Base-by-base conservation (phyloP, 2,888 invertebrate genomes). In the Pammene fasciana region DNA sequence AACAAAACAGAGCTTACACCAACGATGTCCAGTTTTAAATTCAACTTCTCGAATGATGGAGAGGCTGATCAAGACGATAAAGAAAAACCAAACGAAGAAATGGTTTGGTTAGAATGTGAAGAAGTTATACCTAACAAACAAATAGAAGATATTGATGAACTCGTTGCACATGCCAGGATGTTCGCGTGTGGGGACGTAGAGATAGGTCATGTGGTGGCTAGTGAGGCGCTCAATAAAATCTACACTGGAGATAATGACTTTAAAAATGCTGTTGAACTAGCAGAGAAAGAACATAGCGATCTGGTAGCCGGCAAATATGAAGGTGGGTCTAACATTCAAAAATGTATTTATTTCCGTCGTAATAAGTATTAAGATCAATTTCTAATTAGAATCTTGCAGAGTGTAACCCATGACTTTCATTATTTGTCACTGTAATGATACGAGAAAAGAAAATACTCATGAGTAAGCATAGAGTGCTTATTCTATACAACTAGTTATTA, bases 261-360 rank as follows among this genome's bases (percentile, higher is more conserved):
- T 60, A 85, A 81, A 68, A 89, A 86, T 75, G 89, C 93, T 5
- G 75, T 93, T 34, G 87, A 92, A 78, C 67, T 84, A 48, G 94
- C 95, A 26, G 95, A 96, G 77, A 88, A 93, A 57, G 92, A 92
- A 72, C 95, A 96, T 78, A 96, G 96, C 10, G 97, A 97, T 89
- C 90, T 97, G 64, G 84, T 97, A 66, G 92, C 95, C 50, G 96
- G 95, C 9, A 93, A 95, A 79, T 97, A 97, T 92, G 97, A 97
- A 94, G 97, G 96, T 95, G 82, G 7, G 54, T 34, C 13, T 13
- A 46, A 26, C 26, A 26, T 26, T 1, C 26, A 1, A 3, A 4
- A 26, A 26, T 26, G 26, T 26, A 26, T 26, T 26, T 26, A n/a
- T n/a, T n/a, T n/a, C n/a, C n/a, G n/a, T n/a, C n/a, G n/a, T 26